These are phyloP conservation scores for Caenorhabditis drosophilae DNA, from an alignment of 2,888 invertebrate species.

Conservation along the genomic window DNA sequence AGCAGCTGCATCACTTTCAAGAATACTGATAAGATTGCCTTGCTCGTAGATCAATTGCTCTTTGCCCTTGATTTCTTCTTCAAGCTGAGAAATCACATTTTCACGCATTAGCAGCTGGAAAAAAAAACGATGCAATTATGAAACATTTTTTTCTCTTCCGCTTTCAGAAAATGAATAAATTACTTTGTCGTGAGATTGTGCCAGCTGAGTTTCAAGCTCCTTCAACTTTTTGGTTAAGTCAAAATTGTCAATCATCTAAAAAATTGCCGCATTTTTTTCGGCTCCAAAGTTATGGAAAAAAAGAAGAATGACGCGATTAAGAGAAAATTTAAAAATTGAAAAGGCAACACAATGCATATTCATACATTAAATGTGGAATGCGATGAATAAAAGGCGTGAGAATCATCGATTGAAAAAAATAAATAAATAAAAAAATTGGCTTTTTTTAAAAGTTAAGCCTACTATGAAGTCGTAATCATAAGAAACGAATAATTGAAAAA, in stretches of 20 bases:
- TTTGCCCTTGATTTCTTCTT: constrained; percentile 48
- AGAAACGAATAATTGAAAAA: too few relatives aligned
- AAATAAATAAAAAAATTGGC: too few relatives aligned
- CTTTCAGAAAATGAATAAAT: background rate
- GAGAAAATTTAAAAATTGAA: too few relatives aligned
- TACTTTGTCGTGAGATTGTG: constrained; percentile 39
- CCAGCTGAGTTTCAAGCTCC: constrained; percentile 36
- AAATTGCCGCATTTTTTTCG: background rate
- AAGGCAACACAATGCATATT: too few relatives aligned
- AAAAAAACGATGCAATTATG: background rate
- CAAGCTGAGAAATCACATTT: constrained; percentile 47
- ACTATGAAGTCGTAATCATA: too few relatives aligned
- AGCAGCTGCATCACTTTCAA: constrained; percentile 40
- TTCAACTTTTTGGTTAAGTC: constrained; percentile 19
- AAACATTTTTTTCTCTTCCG: background rate
- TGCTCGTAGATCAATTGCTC: constrained; percentile 50
- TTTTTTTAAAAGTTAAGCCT: too few relatives aligned
- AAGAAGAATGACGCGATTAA: too few relatives aligned
- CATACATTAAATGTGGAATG: too few relatives aligned
- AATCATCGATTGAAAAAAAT: too few relatives aligned
- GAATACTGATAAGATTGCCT: constrained; percentile 43
- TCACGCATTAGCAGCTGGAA: constrained; percentile 43
- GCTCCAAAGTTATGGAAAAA: background rate
- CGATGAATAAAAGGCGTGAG: too few relatives aligned
- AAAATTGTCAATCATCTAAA: constrained; percentile 29